Evolutionary conservation across 92 coral and sea anemone species (phyloP), one percentile per base, ranked within the genome.

Genomic region (Phenganax marumi): DNA sequence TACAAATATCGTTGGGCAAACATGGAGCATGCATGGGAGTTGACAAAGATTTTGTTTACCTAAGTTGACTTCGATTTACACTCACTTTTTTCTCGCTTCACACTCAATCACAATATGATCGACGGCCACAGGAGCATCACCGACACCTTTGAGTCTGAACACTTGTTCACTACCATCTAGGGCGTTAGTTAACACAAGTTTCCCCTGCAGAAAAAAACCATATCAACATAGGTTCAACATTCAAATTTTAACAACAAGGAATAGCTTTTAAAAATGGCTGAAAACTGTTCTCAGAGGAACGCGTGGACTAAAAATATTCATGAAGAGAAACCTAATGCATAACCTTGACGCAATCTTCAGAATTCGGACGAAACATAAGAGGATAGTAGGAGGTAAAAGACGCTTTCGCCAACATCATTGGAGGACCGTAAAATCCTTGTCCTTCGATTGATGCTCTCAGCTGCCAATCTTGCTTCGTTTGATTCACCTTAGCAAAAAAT

Each of bases 401-500:
- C 0, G 97, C 97, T 71, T 95, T 92, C 14, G 98, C 98, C 10
- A 95, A 85, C 55, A 91, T 58, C 17, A 89, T 91, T 10, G 98
- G 97, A 3, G 98, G 98, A 12, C 98, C 98, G 77, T 84, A 92
- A 84, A 95, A 95, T 46, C 98, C 98, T 82, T 92, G 96, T 16
- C 98, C 98, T 75, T 91, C 93, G 13, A 95, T 60, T 23, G 93
- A 84, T 12, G 98, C 95, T 24, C 88, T 82, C 82, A 95, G 80
- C 69, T 95, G 91, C 98, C 98, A 95, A 75, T 95, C 98, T 76
- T 89, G 97, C 65, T 89, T 89, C 16, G 91, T 92, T 73, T 95
- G 98, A 75, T 95, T 95, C 23, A 90, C 90, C 98, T 94, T 86
- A 8, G 77, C n/a, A 39, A 53, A 22, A 51, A 52, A 74, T 48